Base-by-base conservation (phyloP, 2,888 invertebrate species). In the Eugnorisma glareosa region DNA sequence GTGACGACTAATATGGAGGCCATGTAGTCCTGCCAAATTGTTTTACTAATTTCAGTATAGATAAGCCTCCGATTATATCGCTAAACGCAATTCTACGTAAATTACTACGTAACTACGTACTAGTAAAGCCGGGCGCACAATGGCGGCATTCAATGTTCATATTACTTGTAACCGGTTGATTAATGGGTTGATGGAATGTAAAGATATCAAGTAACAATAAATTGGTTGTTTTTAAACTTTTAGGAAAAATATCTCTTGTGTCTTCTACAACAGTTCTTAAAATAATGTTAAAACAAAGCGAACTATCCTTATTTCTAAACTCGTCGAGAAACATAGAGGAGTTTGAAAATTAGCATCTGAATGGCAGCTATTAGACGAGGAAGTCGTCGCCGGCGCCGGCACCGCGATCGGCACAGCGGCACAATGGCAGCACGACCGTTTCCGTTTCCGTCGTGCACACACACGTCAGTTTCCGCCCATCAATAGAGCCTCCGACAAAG, bases 401-500 rank as follows among this genome's bases (percentile, higher is more conserved):
- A 75, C 86, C 86, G 84, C 86, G 86, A 67, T 75, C 83, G 84
- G 81, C 78, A 82, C 66, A 82, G 89, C 73, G 76, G 85, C 87
- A 91, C 89, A 91, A 90, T 90, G 89, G 89, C 87, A 82, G 85
- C 85, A 81, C 86, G 79, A 89, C 91, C 89, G 91, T 83, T 85
- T 90, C 90, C 90, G 85, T 54, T 89, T 89, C 89, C 89, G 88
- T 85, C 82, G 85, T 83, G 85, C 88, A 84, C 88, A 89, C 88
- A 88, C 86, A 87, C 88, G 89, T 79, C 86, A 83, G 88, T 88
- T 89, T 91, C 93, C 92, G 91, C 83, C 87, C 87, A 89, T 90
- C 91, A 90, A 89, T 91, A 88, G 83, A 84, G 67, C 81, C 81
- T 84, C 83, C 86, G 85, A 68, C 68, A 77, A 69, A 74, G 79